Evolutionary conservation across 2,113 vertebrate genomes (phyloP).

Genomic region (Caretta caretta): DNA sequence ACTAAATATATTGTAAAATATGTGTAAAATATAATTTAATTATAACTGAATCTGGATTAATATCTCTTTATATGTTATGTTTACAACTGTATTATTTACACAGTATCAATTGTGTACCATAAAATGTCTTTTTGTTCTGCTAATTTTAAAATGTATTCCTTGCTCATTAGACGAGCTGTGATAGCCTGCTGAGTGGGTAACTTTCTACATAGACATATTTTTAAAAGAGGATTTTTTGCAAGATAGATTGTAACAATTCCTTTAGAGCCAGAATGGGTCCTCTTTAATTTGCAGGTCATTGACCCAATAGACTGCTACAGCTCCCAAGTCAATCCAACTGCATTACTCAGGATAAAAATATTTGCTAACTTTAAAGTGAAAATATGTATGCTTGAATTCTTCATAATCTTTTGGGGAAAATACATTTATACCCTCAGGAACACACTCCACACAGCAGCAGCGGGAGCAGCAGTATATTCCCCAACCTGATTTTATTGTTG

Average conservation of each 20-base stretch:
- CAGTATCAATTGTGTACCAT: neutral
- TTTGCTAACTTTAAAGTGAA: neutral
- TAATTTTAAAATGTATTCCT: neutral
- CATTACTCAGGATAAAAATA: slow-evolving; percentile 17
- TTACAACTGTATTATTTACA: neutral
- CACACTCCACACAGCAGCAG: neutral
- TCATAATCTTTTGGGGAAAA: neutral
- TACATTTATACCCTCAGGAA: neutral
- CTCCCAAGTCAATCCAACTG: neutral
- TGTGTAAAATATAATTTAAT: neutral
- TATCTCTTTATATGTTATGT: neutral
- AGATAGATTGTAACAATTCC: neutral
- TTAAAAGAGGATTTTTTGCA: neutral
- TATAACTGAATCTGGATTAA: neutral
- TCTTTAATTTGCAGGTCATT: slow-evolving; percentile 26
- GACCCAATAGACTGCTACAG: neutral
- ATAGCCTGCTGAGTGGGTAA: neutral
- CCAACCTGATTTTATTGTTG: neutral
- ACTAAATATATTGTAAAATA: neutral
- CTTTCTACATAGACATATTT: neutral
- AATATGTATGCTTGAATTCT: neutral
- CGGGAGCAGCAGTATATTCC: neutral
- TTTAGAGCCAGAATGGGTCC: neutral
- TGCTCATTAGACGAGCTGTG: neutral
- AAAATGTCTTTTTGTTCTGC: neutral